phyloP scores from a whole-genome alignment of 2,797 vertebrate species.

The Ambastaia sidthimunki region DNA sequence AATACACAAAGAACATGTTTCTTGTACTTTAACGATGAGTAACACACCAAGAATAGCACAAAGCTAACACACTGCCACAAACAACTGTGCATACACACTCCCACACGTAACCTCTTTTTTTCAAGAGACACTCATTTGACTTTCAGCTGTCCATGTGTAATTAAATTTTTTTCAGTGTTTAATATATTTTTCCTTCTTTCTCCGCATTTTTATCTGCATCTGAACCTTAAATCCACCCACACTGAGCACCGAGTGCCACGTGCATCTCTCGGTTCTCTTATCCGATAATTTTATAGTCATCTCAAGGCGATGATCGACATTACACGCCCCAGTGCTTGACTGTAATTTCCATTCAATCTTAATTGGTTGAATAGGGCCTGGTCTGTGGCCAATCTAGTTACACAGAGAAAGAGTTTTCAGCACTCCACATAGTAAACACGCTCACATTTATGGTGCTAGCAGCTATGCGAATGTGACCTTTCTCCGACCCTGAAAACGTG shows the following conservation, averaged over 20 bases:
- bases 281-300: constrained; percentile 35
- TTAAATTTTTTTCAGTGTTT: neutral
- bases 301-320: constrained; percentile 42
- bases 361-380: constrained; percentile 37
- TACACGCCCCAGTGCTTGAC: constrained; percentile 26
- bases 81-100: constrained; percentile 2
- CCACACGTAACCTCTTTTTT: neutral
- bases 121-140: neutral
- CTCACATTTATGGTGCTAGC: neutral
- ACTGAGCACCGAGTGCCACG: neutral
- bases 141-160: constrained; percentile 19
- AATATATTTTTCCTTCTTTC: neutral
- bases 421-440: constrained; percentile 15
- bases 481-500: neutral
- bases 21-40: neutral
- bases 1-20: constrained; percentile 27
- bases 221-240: constrained; percentile 22
- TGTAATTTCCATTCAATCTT: constrained; percentile 35
- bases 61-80: neutral
- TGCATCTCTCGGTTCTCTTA: constrained; percentile 12
- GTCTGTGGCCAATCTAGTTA: constrained; percentile 25
- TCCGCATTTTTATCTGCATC: constrained; percentile 22
- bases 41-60: neutral
- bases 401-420: constrained; percentile 11
- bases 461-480: neutral